Base-by-base conservation (phyloP, 2,888 invertebrate species). In the Drosophila aldrichi region DNA sequence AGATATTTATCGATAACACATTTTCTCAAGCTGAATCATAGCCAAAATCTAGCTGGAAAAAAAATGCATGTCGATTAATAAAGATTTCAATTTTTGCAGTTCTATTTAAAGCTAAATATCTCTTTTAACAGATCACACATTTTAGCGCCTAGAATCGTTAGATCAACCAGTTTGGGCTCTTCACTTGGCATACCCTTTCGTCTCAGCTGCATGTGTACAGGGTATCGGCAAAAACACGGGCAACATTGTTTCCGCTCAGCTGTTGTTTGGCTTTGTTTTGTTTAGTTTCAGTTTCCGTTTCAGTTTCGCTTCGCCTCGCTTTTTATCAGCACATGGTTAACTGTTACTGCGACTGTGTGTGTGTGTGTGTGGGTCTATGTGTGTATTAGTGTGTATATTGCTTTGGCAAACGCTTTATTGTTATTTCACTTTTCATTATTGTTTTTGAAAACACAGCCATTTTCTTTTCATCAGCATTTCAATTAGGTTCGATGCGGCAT, bases 381-480 rank as follows among this genome's bases (percentile, higher is more conserved):
- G 20, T 49, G 48, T 48, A 46, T 66, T 25, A 52, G 20, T 49
- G 52, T 54, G 62, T 69, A 58, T 70, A 63, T 54, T 68, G 70
- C 54, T 66, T 44, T 71, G 79, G 56, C 65, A 83, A 86, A 67
- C 84, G 74, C 78, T 85, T 86, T 81, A 80, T 73, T 80, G 81
- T 79, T 76, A 70, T 87, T 83, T 82, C 87, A 77, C 68, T 87
- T 84, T 86, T 78, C 79, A 88, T 89, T 87, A 88, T 88, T 86
- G 85, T 86, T 86, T 82, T 88, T 80, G 64, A 77, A 87, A 87
- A 79, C 54, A 56, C 66, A 87, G 72, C 70, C 77, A 84, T 84
- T 82, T 87, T 79, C 77, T 73, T 88, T 88, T 87, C 87, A 88
- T 83, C 82, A 79, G 82, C 82, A 83, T 86, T 87, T 84, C 87